phyloP scores from a whole-genome alignment of 1,140 invertebrate genomes.

The Phortica variegata region DNA sequence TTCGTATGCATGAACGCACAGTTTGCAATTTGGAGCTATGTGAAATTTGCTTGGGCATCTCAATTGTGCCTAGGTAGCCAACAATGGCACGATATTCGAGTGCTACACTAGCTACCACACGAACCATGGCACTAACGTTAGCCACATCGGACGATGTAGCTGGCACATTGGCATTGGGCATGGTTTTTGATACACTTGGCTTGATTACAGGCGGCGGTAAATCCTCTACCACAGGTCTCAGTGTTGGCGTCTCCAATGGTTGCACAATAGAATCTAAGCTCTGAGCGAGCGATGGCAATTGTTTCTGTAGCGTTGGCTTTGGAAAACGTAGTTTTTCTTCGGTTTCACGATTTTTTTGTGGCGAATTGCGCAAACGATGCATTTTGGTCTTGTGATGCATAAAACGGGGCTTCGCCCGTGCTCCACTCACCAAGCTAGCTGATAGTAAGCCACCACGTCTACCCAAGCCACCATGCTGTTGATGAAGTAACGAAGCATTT shows the following conservation, averaged over 20 bases:
- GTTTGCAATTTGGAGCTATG: conserved; percentile 73
- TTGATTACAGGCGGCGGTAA: conserved; percentile 26
- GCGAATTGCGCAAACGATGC: conserved; percentile 44
- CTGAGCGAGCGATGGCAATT: not conserved
- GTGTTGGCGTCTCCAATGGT: conserved; percentile 1
- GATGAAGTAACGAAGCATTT: conserved; percentile 24
- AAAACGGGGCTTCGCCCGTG: conserved; percentile 39
- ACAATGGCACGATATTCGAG: conserved; percentile 83
- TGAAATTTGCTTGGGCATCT: conserved; percentile 85
- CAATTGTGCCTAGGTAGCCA: conserved; percentile 92
- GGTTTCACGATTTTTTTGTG: conserved; percentile 36
- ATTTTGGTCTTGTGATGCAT: conserved; percentile 50
- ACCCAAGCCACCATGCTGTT: conserved; percentile 18
- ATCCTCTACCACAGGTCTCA: conserved; percentile 45
- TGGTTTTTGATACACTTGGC: not conserved
- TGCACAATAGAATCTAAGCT: not conserved
- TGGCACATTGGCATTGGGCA: not conserved
- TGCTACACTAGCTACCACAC: conserved; percentile 59
- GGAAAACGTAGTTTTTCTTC: conserved; percentile 21
- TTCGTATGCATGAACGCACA: conserved; percentile 79
- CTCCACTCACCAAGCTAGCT: conserved; percentile 23
- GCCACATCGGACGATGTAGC: conserved; percentile 42
- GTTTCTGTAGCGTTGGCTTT: not conserved
- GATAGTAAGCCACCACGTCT: conserved; percentile 24
- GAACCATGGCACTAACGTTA: conserved; percentile 56